phyloP scores from a whole-genome alignment of 2,797 vertebrate genomes.

The Sorex maritimensis region DNA sequence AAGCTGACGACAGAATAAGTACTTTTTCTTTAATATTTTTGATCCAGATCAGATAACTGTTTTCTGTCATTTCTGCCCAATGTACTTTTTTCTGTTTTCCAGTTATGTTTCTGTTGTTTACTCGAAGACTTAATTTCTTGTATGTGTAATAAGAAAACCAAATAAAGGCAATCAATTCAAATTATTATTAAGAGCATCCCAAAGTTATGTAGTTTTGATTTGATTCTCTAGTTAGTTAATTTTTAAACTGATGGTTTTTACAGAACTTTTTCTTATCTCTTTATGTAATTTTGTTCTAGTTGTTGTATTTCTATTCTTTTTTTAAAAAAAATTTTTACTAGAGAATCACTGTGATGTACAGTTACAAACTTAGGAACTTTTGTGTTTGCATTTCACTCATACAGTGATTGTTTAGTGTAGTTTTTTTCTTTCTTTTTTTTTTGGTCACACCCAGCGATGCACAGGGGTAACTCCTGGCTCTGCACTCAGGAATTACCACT shows the following conservation, averaged over 20 bases:
- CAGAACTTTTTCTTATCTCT: conserved; percentile 2
- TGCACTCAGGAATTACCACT: too few species aligned
- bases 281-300: conserved; percentile 26
- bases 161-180: conserved; percentile 86
- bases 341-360: too few species aligned
- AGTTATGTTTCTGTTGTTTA: conserved; percentile 84
- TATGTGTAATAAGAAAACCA: conserved; percentile 85
- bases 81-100: conserved; percentile 78
- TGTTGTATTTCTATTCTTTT: conserved; percentile 42
- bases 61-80: conserved; percentile 85
- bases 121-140: conserved; percentile 80
- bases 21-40: conserved; percentile 89
- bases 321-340: too few species aligned
- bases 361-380: too few species aligned
- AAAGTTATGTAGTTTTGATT: conserved; percentile 50
- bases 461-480: not conserved
- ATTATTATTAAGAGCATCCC: conserved; percentile 84
- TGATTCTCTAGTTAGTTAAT: conserved; percentile 49
- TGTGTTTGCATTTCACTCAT: too few species aligned
- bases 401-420: too few species aligned
- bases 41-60: conserved; percentile 86
- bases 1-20: conserved; percentile 88
- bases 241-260: conserved; percentile 57
- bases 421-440: too few species aligned
- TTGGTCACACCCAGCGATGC: too few species aligned